These are phyloP conservation scores for Phylloscopus trochiloides DNA, from an alignment of 2,113 vertebrate species.

Conservation along the genomic window DNA sequence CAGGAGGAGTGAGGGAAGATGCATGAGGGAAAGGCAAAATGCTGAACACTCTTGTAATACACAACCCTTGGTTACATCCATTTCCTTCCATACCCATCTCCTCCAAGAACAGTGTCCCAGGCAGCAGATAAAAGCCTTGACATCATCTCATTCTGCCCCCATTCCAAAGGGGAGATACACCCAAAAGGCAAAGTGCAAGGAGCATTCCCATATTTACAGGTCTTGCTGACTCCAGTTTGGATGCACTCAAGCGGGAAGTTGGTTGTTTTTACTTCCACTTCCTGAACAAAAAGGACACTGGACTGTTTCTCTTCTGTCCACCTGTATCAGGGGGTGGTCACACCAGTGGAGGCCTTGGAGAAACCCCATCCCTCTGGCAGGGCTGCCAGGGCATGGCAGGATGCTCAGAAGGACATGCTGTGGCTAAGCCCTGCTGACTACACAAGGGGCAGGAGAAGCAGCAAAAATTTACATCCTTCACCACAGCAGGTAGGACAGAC, in stretches of 20 bases:
- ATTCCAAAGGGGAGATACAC: neutral
- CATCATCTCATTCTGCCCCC: neutral
- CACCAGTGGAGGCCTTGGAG: neutral
- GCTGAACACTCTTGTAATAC: neutral
- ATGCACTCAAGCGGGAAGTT: neutral
- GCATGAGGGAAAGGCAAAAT: neutral
- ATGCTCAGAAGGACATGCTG: neutral
- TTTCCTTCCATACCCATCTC: neutral
- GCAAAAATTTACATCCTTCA: neutral
- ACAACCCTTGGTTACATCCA: neutral
- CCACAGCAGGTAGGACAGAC: neutral
- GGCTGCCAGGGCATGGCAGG: neutral
- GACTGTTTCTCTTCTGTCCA: neutral
- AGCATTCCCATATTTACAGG: neutral
- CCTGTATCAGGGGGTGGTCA: accelerated
- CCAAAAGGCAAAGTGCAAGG: neutral
- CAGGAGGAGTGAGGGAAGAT: neutral
- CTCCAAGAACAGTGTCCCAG: neutral
- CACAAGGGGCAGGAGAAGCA: neutral
- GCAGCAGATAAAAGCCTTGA: neutral
- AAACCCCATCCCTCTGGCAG: neutral
- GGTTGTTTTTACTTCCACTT: neutral
- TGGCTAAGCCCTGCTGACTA: neutral
- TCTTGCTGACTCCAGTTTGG: neutral
- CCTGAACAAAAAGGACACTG: neutral